Percentiles rank a stretch among this genome's conserved stretches.
phyloP scores from a whole-genome alignment of 2,797 vertebrate genomes.

The Ara ararauna region DNA sequence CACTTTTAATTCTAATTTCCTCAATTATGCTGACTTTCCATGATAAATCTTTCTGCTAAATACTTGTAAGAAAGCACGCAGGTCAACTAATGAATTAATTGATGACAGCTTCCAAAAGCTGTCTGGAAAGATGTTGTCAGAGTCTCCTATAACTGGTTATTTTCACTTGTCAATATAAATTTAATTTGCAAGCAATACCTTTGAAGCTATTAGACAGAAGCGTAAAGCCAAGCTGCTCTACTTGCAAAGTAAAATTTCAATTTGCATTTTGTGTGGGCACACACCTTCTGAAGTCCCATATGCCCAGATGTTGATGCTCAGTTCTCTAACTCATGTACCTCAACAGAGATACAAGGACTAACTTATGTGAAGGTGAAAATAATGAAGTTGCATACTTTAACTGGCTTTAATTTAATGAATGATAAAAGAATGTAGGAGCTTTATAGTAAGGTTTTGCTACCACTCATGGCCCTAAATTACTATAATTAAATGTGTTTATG shows the following conservation, averaged over 20 bases:
- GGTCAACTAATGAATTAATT: conserved; percentile 43
- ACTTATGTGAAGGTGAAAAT: neutral
- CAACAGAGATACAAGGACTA: neutral
- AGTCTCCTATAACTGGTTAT: neutral
- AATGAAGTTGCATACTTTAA: neutral
- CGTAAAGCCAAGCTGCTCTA: neutral
- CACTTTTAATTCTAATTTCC: conserved; percentile 31
- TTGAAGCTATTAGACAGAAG: neutral
- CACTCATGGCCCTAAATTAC: neutral
- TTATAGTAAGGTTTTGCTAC: conserved; percentile 28
- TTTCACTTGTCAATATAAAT: conserved; percentile 54
- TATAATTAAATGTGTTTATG: conserved; percentile 47
- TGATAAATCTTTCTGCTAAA: conserved; percentile 29
- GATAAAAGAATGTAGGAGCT: conserved; percentile 19
- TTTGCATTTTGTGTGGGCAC: neutral
- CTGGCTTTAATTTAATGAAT: conserved; percentile 15
- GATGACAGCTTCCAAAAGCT: conserved; percentile 11
- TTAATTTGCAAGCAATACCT: conserved; percentile 52
- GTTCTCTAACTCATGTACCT: neutral
- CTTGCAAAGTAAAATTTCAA: neutral
- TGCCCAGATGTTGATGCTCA: neutral
- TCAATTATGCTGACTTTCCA: neutral
- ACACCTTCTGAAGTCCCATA: neutral
- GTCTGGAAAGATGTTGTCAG: neutral
- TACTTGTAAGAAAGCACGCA: conserved; percentile 20